Evolutionary conservation across 1,140 invertebrate species (phyloP).

Genomic region (Portunus trituberculatus): DNA sequence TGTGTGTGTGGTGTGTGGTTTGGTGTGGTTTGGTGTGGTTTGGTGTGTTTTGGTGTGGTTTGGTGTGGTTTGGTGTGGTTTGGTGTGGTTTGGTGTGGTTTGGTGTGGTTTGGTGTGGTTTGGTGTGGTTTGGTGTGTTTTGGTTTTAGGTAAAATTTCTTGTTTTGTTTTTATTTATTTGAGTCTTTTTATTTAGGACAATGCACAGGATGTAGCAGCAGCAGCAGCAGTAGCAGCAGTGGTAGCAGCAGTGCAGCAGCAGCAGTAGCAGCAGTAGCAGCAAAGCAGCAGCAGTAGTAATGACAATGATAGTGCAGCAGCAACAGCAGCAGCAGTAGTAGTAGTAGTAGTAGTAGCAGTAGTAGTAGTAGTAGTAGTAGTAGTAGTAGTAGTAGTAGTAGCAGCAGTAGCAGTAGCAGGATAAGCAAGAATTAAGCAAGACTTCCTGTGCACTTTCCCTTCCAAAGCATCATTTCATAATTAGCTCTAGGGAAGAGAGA

Average conservation of each 20-base stretch:
- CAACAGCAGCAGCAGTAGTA: constrained; percentile 1
- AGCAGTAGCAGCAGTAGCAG: not conserved
- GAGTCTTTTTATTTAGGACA: too few relatives aligned
- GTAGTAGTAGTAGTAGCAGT: constrained; percentile 33
- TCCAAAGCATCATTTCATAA: not conserved
- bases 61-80: too few relatives aligned
- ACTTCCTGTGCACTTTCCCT: not conserved
- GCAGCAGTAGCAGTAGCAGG: not conserved
- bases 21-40: too few relatives aligned
- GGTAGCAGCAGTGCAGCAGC: not conserved
- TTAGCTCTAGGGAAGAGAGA: not conserved
- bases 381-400: constrained; percentile 23
- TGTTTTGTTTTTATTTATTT: too few relatives aligned
- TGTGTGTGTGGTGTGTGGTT: too few relatives aligned
- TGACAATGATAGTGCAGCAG: not conserved
- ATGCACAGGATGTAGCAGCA: not conserved
- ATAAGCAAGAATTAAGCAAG: not conserved
- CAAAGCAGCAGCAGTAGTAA: not conserved
- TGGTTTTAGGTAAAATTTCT: too few relatives aligned
- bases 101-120: too few relatives aligned
- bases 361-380: constrained; percentile 28
- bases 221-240: not conserved
- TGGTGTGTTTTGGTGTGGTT: too few relatives aligned
- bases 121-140: too few relatives aligned
- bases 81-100: too few relatives aligned